A percentile compares a stretch with the other conserved stretches of the same genome.
These are phyloP conservation scores for Nasonia oneida DNA, from an alignment of 2,888 invertebrate genomes.

Conservation along the genomic window DNA sequence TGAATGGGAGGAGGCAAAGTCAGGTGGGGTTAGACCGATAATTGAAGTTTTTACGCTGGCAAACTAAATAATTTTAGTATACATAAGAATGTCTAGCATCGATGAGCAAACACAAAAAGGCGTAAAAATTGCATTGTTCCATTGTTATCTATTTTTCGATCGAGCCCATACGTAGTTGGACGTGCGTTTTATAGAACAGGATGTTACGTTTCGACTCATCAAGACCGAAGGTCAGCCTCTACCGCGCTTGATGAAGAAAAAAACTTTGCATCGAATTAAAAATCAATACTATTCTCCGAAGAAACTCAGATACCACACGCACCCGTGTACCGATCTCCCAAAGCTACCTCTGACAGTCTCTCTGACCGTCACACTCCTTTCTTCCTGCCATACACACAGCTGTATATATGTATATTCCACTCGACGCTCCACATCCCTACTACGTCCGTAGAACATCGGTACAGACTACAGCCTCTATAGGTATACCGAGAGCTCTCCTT, in stretches of 20 bases:
- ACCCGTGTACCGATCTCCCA: background rate
- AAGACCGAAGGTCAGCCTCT: conserved; percentile 7
- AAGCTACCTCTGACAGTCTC: background rate
- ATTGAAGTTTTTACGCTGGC: background rate
- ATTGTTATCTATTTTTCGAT: background rate
- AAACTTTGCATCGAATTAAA: background rate
- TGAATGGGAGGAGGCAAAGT: too few species aligned
- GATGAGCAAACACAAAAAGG: background rate
- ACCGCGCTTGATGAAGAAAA: background rate
- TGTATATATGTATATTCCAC: background rate
- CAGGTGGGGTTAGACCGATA: background rate
- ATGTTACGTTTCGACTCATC: conserved; percentile 1
- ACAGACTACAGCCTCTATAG: too few species aligned
- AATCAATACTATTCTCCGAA: too few species aligned
- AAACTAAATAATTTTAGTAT: too few species aligned
- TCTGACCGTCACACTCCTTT: conserved; percentile 7
- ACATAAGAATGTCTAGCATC: background rate
- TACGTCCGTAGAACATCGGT: background rate
- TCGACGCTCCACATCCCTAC: conserved; percentile 4
- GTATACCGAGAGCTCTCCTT: background rate
- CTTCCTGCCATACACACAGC: background rate
- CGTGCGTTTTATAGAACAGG: background rate
- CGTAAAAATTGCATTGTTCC: background rate
- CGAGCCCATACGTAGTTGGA: background rate
- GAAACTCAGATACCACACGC: background rate